Evolutionary conservation across 2,888 invertebrate genomes (phyloP).

Genomic region (Halictus ligatus): DNA sequence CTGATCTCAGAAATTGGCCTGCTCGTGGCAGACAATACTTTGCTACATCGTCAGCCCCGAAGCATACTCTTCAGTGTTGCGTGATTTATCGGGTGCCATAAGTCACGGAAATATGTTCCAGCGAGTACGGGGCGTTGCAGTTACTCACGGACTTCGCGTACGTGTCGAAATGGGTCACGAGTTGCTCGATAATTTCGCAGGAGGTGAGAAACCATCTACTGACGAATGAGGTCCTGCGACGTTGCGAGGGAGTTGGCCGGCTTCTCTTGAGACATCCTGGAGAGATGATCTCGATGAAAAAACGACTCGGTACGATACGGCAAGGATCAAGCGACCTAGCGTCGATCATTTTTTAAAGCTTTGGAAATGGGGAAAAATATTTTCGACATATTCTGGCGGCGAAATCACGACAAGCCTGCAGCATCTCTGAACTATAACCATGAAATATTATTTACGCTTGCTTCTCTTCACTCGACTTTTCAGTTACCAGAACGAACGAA

Average conservation of each 20-base stretch:
- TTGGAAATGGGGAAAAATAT: not conserved
- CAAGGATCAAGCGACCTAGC: not conserved
- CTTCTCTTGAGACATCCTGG: constrained; percentile 92
- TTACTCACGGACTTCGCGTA: constrained; percentile 93
- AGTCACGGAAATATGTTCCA: constrained; percentile 63
- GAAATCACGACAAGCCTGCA: not conserved
- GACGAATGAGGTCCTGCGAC: constrained; percentile 86
- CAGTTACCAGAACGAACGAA: constrained; percentile 75
- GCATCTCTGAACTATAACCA: not conserved
- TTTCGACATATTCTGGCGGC: not conserved
- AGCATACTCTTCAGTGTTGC: not conserved
- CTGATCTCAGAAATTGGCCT: not conserved
- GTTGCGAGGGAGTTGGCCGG: constrained; percentile 94
- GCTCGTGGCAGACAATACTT: not conserved
- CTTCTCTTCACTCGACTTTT: constrained; percentile 24
- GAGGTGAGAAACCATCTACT: constrained; percentile 84
- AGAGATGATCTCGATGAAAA: constrained; percentile 91
- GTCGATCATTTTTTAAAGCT: not conserved
- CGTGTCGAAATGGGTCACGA: constrained; percentile 91
- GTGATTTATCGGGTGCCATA: not conserved
- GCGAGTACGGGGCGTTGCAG: constrained; percentile 91
- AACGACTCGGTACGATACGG: constrained; percentile 62
- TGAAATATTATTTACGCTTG: not conserved
- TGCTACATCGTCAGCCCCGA: not conserved
- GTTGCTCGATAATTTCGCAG: constrained; percentile 86